A percentile compares a stretch with the other conserved stretches of the same genome.
phyloP scores from a whole-genome alignment of 2,888 invertebrate genomes.

The Blomia tropicalis region DNA sequence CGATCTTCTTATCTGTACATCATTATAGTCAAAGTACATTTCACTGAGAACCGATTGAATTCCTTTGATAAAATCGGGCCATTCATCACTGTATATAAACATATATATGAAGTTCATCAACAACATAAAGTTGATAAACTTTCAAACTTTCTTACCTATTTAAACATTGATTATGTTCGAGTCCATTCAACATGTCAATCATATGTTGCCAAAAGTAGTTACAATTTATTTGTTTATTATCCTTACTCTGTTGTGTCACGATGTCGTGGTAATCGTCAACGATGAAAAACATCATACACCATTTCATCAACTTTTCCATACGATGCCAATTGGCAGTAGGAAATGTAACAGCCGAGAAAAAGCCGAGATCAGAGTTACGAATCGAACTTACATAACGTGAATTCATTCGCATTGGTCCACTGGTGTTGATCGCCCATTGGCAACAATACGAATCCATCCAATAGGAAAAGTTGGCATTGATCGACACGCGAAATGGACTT shows the following conservation, averaged over 20 bases:
- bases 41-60: not conserved
- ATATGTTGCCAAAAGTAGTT: not conserved
- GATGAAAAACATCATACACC: conserved; percentile 18
- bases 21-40: conserved; percentile 12
- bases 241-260: not conserved
- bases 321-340: conserved; percentile 18
- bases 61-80: conserved; percentile 16
- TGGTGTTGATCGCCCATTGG: conserved; percentile 17
- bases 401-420: not conserved
- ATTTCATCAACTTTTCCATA: conserved; percentile 16
- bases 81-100: conserved; percentile 2
- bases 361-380: conserved; percentile 10
- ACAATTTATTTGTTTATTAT: not conserved
- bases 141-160: not conserved
- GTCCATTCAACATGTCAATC: conserved; percentile 8
- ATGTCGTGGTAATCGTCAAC: conserved; percentile 19
- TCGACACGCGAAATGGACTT: conserved; percentile 13
- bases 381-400: not conserved
- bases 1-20: conserved; percentile 8
- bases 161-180: not conserved
- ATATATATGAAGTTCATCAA: too few species aligned
- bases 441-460: conserved; percentile 15
- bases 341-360: conserved; percentile 12
- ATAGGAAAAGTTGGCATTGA: conserved; percentile 3
- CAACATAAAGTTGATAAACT: not conserved